phyloP scores from a whole-genome alignment of 2,888 invertebrate species.

The Mimachlamys varia region DNA sequence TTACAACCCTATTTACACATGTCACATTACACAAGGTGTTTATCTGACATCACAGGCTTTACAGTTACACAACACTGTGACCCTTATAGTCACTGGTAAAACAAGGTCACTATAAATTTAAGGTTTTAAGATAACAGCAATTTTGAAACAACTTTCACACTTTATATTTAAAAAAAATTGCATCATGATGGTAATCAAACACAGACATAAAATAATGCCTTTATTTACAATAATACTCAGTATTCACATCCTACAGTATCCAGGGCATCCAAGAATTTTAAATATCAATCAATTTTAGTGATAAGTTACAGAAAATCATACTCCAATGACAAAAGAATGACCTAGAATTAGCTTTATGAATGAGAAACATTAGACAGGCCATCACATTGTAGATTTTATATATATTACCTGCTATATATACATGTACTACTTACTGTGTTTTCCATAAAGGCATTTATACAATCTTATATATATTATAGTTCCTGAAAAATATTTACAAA shows the following conservation, averaged over 20 bases:
- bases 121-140: no score
- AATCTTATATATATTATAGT: not conserved
- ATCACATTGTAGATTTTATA: not conserved
- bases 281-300: no score
- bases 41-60: not conserved
- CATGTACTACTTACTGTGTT: not conserved
- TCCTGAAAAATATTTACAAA: conserved; percentile 18
- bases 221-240: no score
- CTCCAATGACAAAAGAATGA: not conserved
- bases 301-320: no score
- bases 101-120: no score
- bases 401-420: not conserved
- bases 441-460: not conserved
- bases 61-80: not conserved
- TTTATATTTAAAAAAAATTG: no score
- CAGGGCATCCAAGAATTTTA: no score
- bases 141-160: no score
- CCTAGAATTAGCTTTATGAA: not conserved
- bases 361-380: not conserved
- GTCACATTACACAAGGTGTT: not conserved
- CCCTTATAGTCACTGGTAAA: not conserved
- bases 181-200: no score
- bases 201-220: no score
- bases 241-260: no score
- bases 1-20: no score